A percentile compares a stretch with the other conserved stretches of the same genome.
Evolutionary conservation across 2,797 vertebrate genomes (phyloP).

Genomic region (Pseudocheirus occidentalis): DNA sequence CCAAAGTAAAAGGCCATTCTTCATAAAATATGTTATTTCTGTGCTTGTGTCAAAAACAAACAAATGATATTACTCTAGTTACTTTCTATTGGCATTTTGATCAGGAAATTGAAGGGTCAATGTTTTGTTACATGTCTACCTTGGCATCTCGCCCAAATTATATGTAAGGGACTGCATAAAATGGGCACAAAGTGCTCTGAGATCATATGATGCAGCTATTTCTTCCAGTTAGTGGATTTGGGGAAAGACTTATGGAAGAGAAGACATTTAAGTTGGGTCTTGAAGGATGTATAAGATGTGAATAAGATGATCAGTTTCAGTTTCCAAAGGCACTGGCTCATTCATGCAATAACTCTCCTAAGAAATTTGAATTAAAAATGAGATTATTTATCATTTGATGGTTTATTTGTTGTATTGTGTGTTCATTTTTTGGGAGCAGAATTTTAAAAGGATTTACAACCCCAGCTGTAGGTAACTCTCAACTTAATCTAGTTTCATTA

Average conservation of each 20-base stretch:
- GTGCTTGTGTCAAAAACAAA: not conserved
- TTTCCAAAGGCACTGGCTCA: fast-evolving
- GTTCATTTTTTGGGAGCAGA: not conserved
- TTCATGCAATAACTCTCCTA: not conserved
- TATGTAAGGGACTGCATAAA: not conserved
- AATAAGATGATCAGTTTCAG: not conserved
- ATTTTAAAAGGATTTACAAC: slow-evolving; percentile 10
- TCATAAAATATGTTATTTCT: not conserved
- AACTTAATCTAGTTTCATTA: not conserved
- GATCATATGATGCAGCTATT: not conserved
- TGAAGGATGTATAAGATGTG: not conserved
- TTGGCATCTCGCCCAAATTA: not conserved
- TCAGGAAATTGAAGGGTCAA: not conserved
- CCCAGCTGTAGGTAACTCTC: not conserved
- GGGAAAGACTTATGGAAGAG: not conserved
- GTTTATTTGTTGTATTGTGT: not conserved
- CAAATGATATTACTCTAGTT: not conserved
- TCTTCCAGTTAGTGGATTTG: not conserved
- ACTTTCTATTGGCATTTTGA: not conserved
- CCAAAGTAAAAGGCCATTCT: not conserved
- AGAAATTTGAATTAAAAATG: not conserved
- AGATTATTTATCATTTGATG: not conserved
- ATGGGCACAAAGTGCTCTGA: not conserved
- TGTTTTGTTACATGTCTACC: not conserved
- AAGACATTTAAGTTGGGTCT: not conserved